phyloP scores from a whole-genome alignment of 2,113 vertebrate species.

The Corydoras sp. region DNA sequence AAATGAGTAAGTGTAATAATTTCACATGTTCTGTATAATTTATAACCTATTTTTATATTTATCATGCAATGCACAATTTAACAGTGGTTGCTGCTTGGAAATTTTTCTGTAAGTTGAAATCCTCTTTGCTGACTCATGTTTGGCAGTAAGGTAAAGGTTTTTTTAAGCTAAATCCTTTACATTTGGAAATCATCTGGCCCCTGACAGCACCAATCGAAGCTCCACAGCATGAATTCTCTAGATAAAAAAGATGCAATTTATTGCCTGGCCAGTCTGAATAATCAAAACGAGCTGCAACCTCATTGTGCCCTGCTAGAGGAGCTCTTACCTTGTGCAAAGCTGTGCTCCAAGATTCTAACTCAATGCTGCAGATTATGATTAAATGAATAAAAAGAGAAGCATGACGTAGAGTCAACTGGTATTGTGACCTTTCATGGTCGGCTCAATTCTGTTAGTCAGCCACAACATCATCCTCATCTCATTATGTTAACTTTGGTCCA shows the following conservation, averaged over 20 bases:
- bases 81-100: too few species aligned
- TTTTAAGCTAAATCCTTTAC: too few species aligned
- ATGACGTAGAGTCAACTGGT: background rate
- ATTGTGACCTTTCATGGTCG: slow-evolving; percentile 1
- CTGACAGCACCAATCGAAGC: background rate
- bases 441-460: slow-evolving; percentile 20
- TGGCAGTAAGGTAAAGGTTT: too few species aligned
- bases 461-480: slow-evolving; percentile 23
- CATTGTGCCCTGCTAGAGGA: slow-evolving; percentile 2
- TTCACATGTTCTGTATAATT: too few species aligned
- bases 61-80: too few species aligned
- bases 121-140: too few species aligned
- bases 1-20: too few species aligned
- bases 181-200: too few species aligned
- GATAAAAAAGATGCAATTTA: background rate
- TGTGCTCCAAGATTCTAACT: slow-evolving; percentile 2
- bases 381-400: slow-evolving; percentile 5
- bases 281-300: slow-evolving; percentile 9
- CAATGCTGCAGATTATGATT: slow-evolving; percentile 13
- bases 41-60: too few species aligned
- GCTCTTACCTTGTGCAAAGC: slow-evolving; percentile 4
- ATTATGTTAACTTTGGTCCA: slow-evolving; percentile 15
- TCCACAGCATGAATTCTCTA: background rate
- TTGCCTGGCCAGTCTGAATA: background rate
- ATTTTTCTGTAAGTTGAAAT: too few species aligned